phyloP scores from a whole-genome alignment of 2,797 vertebrate species.

The Tadarida brasiliensis region DNA sequence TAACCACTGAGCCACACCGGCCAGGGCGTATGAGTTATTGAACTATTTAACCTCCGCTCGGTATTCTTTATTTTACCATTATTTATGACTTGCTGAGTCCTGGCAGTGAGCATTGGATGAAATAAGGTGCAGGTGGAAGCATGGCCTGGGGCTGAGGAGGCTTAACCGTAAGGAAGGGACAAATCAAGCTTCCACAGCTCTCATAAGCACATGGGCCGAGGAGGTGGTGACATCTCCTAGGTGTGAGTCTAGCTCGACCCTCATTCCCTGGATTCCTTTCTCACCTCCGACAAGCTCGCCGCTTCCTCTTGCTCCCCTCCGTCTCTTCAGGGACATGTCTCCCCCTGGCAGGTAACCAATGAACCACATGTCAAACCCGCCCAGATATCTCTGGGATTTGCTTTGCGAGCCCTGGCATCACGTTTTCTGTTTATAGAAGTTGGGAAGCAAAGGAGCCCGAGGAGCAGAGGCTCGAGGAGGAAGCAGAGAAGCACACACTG shows the following conservation, averaged over 20 bases:
- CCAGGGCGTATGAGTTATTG: background rate
- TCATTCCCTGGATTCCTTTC: background rate
- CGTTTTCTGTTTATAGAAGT: conserved; percentile 57
- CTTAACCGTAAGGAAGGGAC: background rate
- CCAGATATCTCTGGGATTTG: background rate
- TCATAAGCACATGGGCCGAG: background rate
- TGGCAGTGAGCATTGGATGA: conserved; percentile 19
- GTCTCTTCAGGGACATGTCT: background rate
- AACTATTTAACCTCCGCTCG: background rate
- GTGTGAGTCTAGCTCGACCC: background rate
- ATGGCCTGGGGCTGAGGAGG: background rate
- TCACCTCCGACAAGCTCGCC: background rate
- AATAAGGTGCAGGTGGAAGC: conserved; percentile 40
- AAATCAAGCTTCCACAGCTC: background rate
- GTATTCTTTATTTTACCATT: conserved; percentile 54
- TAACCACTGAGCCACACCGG: too few species aligned
- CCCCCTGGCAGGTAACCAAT: background rate
- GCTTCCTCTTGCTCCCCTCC: background rate
- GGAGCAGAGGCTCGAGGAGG: background rate
- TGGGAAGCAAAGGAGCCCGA: background rate
- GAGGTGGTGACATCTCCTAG: background rate
- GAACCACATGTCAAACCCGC: too few species aligned
- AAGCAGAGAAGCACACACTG: conserved; percentile 20
- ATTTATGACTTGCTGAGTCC: conserved; percentile 65
- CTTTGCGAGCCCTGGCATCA: background rate